These are phyloP conservation scores for Spongilla lacustris DNA, from an alignment of 37 sponge, comb jelly and placozoan species.

Conservation along the genomic window DNA sequence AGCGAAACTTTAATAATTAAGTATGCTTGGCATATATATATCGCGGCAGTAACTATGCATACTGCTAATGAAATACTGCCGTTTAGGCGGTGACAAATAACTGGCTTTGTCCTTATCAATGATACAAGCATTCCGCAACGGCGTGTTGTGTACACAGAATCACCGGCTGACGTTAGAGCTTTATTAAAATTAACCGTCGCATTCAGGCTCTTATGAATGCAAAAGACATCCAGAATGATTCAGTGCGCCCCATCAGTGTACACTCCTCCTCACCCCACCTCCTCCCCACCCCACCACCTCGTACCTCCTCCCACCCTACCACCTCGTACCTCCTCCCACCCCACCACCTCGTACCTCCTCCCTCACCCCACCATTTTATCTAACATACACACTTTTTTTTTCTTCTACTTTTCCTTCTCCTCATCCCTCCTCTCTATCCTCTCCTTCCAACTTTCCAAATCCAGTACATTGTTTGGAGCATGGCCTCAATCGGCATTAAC, in stretches of 20 bases:
- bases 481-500: slow-evolving; percentile 56
- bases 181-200: background rate
- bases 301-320: background rate
- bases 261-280: background rate
- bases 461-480: slow-evolving; percentile 60
- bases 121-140: background rate
- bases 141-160: background rate
- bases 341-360: background rate
- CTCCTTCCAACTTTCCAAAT: background rate
- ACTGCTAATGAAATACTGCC: too few species aligned
- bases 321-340: background rate
- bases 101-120: background rate
- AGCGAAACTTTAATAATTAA: too few species aligned
- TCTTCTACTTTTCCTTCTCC: background rate
- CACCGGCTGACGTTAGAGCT: background rate
- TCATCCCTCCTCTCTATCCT: background rate
- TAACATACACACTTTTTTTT: background rate
- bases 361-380: background rate
- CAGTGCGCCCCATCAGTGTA: too few species aligned
- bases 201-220: background rate
- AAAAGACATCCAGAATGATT: too few species aligned
- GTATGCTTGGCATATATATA: too few species aligned
- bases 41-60: too few species aligned
- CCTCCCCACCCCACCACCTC: background rate
- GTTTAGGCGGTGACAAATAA: too few species aligned